A percentile compares a stretch with the other conserved stretches of the same genome.
phyloP scores from a whole-genome alignment of 2,888 invertebrate species.

The Lithophane ornitopus region DNA sequence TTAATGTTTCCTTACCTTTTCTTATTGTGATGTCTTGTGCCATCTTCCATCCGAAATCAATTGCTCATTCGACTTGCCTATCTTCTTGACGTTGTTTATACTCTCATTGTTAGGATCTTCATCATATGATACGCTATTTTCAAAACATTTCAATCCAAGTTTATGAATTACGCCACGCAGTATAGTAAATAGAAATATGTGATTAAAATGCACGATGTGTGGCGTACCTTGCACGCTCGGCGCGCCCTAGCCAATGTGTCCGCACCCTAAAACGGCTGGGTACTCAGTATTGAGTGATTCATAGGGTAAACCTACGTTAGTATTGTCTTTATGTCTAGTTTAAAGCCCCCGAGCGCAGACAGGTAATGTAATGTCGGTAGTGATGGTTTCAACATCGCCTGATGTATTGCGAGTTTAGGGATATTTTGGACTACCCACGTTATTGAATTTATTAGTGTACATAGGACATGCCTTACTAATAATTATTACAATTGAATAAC shows the following conservation, averaged over 20 bases:
- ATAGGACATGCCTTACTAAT: slow-evolving; percentile 1
- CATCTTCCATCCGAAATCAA: not conserved
- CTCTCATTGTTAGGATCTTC: slow-evolving; percentile 5
- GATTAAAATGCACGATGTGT: slow-evolving; percentile 45
- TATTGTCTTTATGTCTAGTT: slow-evolving; percentile 51
- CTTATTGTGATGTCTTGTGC: not conserved
- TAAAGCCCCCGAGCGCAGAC: slow-evolving; percentile 33
- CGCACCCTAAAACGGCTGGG: slow-evolving; percentile 56
- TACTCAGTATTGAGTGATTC: slow-evolving; percentile 54
- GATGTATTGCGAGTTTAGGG: slow-evolving; percentile 11
- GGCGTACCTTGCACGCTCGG: slow-evolving; percentile 40
- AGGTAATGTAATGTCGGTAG: slow-evolving; percentile 29
- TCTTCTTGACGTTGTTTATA: not conserved
- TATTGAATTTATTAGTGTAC: not conserved
- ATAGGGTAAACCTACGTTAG: slow-evolving; percentile 65
- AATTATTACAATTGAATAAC: not conserved
- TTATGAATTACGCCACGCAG: slow-evolving; percentile 12
- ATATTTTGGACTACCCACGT: slow-evolving; percentile 21
- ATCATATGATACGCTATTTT: slow-evolving; percentile 13
- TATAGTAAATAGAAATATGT: slow-evolving; percentile 12
- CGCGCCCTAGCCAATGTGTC: slow-evolving; percentile 47
- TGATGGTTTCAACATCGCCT: slow-evolving; percentile 39
- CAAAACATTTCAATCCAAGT: slow-evolving; percentile 13
- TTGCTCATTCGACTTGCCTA: not conserved
- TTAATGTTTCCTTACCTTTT: not conserved